A percentile compares a stretch with the other conserved stretches of the same genome.
Conservation (phyloP, 2,113 vertebrate species). For the Stomatorhinus ivindoensis region DNA sequence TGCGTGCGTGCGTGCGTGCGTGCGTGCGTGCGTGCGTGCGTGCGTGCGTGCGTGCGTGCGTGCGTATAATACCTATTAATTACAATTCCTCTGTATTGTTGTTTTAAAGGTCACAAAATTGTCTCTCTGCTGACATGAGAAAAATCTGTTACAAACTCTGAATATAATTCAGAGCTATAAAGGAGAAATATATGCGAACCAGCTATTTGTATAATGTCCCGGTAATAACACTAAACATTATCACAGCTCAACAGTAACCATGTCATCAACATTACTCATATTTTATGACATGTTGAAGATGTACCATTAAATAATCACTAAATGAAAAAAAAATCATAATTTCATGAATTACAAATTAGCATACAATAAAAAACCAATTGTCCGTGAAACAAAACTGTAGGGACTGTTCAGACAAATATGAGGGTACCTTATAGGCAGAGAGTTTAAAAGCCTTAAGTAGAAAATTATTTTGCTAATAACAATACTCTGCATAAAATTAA, state of each 20-base stretch:
- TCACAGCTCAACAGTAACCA: neutral
- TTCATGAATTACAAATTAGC: constrained; percentile 27
- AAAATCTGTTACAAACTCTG: neutral
- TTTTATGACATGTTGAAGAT: neutral
- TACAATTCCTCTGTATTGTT: neutral
- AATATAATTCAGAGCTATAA: neutral
- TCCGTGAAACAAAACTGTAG: neutral
- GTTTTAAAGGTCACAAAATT: neutral
- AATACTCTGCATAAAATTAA: constrained; percentile 24
- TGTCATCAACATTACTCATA: neutral
- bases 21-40: too few species aligned
- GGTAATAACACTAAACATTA: neutral
- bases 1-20: too few species aligned
- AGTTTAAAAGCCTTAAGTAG: constrained; percentile 38
- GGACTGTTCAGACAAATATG: constrained; percentile 38
- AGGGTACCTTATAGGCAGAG: constrained; percentile 37
- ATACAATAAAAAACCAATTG: constrained; percentile 34
- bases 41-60: too few species aligned
- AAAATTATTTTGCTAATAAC: constrained; percentile 30
- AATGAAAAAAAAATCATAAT: neutral
- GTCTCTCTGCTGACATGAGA: neutral
- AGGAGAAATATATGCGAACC: neutral
- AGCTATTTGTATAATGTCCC: neutral
- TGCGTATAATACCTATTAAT: neutral
- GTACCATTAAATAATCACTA: neutral